These are phyloP conservation scores for Tamias sibiricus DNA, from an alignment of 2,113 vertebrate species.

Conservation along the genomic window DNA sequence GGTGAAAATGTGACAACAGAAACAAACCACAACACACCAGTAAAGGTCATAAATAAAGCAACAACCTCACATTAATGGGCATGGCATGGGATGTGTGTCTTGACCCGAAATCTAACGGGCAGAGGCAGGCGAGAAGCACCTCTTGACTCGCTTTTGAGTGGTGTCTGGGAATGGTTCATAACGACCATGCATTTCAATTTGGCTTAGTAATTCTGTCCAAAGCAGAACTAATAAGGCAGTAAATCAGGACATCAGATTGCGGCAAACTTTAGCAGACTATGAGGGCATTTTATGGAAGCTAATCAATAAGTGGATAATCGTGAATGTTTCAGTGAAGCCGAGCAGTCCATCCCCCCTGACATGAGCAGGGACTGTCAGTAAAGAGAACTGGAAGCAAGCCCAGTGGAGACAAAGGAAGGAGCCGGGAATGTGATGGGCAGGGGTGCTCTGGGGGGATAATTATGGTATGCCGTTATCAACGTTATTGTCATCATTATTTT, in stretches of 20 bases:
- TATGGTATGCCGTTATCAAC: not conserved
- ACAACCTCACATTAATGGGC: not conserved
- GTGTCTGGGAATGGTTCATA: constrained; percentile 66
- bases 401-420: not conserved
- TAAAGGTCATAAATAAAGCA: constrained; percentile 64
- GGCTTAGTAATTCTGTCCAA: constrained; percentile 47
- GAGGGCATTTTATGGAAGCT: not conserved
- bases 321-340: not conserved
- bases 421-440: not conserved
- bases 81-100: not conserved
- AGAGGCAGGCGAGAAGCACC: constrained; percentile 2
- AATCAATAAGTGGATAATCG: constrained; percentile 30
- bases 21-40: not conserved
- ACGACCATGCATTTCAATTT: constrained; percentile 73
- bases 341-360: not conserved
- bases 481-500: not conserved
- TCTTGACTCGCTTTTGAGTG: constrained; percentile 43
- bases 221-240: constrained; percentile 63
- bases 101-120: constrained; percentile 27
- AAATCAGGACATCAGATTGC: constrained; percentile 51
- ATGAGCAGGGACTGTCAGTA: not conserved
- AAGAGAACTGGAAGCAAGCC: not conserved
- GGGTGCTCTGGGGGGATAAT: not conserved
- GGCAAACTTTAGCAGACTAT: not conserved
- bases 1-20: constrained; percentile 43